These are phyloP conservation scores for Himalopsyche tibetana DNA, from an alignment of 2,888 invertebrate genomes.

Conservation along the genomic window DNA sequence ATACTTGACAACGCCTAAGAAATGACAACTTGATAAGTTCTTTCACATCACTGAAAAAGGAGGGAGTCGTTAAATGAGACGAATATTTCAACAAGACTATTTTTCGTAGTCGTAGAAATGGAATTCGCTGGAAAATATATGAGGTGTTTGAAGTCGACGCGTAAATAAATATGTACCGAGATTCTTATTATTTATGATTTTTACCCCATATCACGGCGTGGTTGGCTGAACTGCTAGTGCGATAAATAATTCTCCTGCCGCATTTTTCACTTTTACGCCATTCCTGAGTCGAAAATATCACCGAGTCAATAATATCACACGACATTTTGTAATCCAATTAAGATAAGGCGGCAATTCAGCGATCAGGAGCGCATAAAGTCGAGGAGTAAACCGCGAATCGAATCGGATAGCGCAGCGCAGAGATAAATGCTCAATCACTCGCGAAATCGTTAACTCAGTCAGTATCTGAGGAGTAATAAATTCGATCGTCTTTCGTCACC, in stretches of 20 bases:
- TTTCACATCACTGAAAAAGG: too few species aligned
- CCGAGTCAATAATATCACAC: constrained; percentile 39
- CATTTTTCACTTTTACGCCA: constrained; percentile 12
- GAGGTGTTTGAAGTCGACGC: neutral
- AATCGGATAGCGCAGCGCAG: constrained; percentile 7
- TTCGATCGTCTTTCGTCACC: constrained; percentile 55
- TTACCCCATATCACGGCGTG: neutral
- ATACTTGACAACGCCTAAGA: too few species aligned
- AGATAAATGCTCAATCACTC: constrained; percentile 65
- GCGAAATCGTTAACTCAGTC: constrained; percentile 64
- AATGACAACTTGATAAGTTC: too few species aligned
- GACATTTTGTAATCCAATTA: constrained; percentile 42
- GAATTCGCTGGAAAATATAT: neutral
- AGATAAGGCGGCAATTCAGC: constrained; percentile 27
- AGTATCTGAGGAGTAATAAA: constrained; percentile 62
- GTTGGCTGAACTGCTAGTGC: neutral
- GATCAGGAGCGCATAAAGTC: constrained; percentile 37
- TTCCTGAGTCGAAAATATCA: constrained; percentile 9
- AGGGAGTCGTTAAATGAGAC: too few species aligned
- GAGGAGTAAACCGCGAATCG: constrained; percentile 41
- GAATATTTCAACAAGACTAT: too few species aligned
- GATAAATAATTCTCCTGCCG: neutral
- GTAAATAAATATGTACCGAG: constrained; percentile 2
- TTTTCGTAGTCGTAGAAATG: neutral
- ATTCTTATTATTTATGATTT: neutral